phyloP scores from a whole-genome alignment of 2,888 invertebrate species.

The Salpingus planirostris region DNA sequence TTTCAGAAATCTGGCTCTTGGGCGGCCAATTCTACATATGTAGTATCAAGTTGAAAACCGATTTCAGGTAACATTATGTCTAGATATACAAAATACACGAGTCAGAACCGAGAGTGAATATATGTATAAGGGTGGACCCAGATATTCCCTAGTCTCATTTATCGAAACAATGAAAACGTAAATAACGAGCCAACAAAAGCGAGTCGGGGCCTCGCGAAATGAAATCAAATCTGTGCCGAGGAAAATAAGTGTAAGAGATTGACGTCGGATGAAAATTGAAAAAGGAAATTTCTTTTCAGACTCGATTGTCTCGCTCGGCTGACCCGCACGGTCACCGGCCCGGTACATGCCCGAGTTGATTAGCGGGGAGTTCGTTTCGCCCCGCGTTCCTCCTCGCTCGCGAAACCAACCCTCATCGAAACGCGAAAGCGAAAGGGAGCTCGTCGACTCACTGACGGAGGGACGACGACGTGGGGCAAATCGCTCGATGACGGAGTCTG shows the following conservation, averaged over 20 bases:
- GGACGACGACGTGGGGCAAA: conserved; percentile 13
- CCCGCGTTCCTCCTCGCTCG: conserved; percentile 7
- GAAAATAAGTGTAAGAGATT: conserved; percentile 44
- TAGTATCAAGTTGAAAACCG: no score
- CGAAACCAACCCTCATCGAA: no score
- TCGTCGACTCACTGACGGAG: neutral
- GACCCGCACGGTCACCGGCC: conserved; percentile 34
- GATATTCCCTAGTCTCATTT: conserved; percentile 38
- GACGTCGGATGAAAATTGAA: conserved; percentile 44
- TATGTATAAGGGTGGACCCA: no score
- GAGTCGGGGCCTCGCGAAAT: conserved; percentile 32
- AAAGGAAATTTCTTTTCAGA: conserved; percentile 47
- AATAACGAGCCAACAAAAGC: conserved; percentile 36
- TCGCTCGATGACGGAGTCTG: conserved; percentile 18
- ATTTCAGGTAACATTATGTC: no score
- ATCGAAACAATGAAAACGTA: conserved; percentile 39
- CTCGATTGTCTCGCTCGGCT: conserved; percentile 42
- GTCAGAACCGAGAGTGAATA: no score
- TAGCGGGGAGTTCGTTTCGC: conserved; percentile 6
- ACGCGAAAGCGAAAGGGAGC: no score
- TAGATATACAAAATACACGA: no score
- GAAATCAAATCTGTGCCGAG: conserved; percentile 43
- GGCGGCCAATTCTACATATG: no score
- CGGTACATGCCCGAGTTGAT: conserved; percentile 14
- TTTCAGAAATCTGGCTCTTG: no score